Evolutionary conservation across 2,888 invertebrate genomes (phyloP), one percentile per base, ranked within the genome.

Genomic region (Netelia fuscicornis): DNA sequence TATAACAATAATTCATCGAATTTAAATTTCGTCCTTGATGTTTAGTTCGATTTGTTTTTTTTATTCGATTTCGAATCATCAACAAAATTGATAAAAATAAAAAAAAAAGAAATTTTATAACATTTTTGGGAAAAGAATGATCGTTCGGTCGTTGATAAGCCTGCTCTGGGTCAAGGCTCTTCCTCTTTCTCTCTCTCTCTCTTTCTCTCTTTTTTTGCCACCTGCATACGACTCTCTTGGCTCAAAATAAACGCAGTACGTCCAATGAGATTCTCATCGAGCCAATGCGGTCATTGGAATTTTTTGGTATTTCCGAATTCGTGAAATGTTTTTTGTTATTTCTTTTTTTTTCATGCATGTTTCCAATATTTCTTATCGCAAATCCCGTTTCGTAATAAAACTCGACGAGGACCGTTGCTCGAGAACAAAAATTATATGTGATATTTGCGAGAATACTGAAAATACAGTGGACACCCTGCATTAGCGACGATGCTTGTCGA

Each of bases 351-450:
- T 11, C 5, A n/a, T 42, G 8, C 2, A 17, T 17, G 70, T 70
- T 23, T 37, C 10, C 54, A 10, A 70, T 60, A 20, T 44, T 30
- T 44, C 20, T 64, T 17, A 74, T 58, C 23, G 30, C 17, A 20
- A 64, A 64, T 79, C 62, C 54, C 70, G 79, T 71, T 71, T 5
- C 11, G 37, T 71, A 10, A 42, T 64, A 37, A 71, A 64, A 70
- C 23, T 23, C 9, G 11, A 37, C 70, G 30, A 54, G 17, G 60
- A 48, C 9, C 74, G 60, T 64, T 64, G 30, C 9, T 11, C 62
- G 20, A 64, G 5, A 52, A 44, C 9, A 30, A 64, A 52, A 3
- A 64, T 52, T 62, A 58, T 58, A 17, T 17, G 20, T 8, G 17
- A n/a, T 58, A 5, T 48, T 13, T 20, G 56, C 56, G 30, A 30